These are phyloP conservation scores for Scomber scombrus DNA, from an alignment of 2,113 vertebrate genomes.

Conservation along the genomic window DNA sequence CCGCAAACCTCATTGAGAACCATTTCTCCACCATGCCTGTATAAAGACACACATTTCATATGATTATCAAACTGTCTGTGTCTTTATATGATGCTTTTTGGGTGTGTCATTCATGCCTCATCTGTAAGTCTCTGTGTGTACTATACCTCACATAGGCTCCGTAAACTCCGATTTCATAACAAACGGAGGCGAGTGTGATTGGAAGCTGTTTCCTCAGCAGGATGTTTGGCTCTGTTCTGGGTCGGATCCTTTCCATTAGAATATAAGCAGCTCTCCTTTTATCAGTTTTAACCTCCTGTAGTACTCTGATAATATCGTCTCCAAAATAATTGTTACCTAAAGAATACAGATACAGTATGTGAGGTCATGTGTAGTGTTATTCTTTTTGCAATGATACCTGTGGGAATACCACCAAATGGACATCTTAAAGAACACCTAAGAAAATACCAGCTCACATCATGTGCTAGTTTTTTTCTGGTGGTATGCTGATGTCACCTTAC, in stretches of 20 bases:
- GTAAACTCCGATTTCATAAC: not conserved
- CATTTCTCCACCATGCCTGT: not conserved
- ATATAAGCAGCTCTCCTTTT: conserved; percentile 22
- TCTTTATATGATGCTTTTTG: too few relatives aligned
- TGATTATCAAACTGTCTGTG: too few relatives aligned
- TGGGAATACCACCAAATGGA: too few relatives aligned
- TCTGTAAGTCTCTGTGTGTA: not conserved
- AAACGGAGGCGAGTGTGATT: not conserved
- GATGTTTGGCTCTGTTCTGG: conserved; percentile 3
- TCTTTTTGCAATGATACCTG: not conserved
- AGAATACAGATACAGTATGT: not conserved
- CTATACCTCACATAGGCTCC: conserved; percentile 32
- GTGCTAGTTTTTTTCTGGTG: too few relatives aligned
- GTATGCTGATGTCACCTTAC: too few relatives aligned
- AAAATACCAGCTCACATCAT: too few relatives aligned
- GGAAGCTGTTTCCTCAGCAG: conserved; percentile 9
- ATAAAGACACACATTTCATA: not conserved
- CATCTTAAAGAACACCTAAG: too few relatives aligned
- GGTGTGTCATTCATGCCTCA: not conserved
- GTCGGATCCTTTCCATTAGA: conserved; percentile 20
- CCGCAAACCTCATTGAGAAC: conserved; percentile 6
- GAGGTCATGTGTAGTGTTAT: not conserved
- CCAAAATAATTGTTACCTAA: conserved; percentile 26
- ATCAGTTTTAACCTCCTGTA: conserved; percentile 3
- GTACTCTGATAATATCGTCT: not conserved